Evolutionary conservation across 2,797 vertebrate species (phyloP).

Genomic region (Toxotes lorentzi): DNA sequence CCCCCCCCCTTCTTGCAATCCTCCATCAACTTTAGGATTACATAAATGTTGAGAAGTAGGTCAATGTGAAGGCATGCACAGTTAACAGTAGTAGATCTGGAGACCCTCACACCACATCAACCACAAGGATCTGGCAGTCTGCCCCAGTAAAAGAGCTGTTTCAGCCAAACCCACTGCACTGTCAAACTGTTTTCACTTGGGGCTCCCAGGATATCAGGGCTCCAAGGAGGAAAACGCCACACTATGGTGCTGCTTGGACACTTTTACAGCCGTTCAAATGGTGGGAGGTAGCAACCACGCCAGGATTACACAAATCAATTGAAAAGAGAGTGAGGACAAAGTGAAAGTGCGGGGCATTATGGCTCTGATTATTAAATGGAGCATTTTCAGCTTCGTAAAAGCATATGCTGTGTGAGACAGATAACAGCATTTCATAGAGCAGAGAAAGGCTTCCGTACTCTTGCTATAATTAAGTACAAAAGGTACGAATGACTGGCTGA

Average conservation of each 20-base stretch:
- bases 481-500: conserved; percentile 29
- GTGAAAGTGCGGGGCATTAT: conserved; percentile 18
- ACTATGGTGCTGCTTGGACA: conserved; percentile 40
- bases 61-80: conserved; percentile 68
- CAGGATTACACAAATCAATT: conserved; percentile 37
- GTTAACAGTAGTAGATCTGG: conserved; percentile 72
- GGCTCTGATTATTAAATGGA: conserved; percentile 35
- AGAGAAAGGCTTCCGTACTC: conserved; percentile 21
- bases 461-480: conserved; percentile 46
- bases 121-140: conserved; percentile 69
- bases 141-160: conserved; percentile 61
- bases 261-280: conserved; percentile 53
- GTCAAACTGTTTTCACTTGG: conserved; percentile 54
- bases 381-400: conserved; percentile 37
- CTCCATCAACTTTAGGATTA: conserved; percentile 65
- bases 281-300: conserved; percentile 24
- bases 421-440: conserved; percentile 30
- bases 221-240: conserved; percentile 63
- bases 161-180: conserved; percentile 57
- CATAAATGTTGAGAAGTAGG: conserved; percentile 81
- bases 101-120: conserved; percentile 64
- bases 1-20: conserved; percentile 1
- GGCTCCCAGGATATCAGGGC: conserved; percentile 72
- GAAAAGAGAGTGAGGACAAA: conserved; percentile 14
- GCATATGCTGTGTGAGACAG: conserved; percentile 22